Evolutionary conservation across 2,797 vertebrate species (phyloP).

Genomic region (Microtus obscurus): DNA sequence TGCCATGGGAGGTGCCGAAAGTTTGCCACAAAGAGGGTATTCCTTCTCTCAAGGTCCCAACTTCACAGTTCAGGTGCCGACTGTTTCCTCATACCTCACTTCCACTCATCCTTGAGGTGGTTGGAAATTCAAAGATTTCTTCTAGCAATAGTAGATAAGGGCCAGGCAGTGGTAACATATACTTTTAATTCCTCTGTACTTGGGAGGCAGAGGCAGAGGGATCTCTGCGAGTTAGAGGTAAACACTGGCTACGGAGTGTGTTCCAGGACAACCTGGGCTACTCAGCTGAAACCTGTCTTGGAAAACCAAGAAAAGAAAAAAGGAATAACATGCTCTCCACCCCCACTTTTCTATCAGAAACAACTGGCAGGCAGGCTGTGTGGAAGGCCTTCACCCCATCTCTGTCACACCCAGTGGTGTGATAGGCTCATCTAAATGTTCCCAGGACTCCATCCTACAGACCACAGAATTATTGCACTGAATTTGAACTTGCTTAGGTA

Average conservation of each 20-base stretch:
- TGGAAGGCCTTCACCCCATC: not conserved
- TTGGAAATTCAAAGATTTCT: not conserved
- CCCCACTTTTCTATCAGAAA: not conserved
- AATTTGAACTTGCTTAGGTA: not conserved
- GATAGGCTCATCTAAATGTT: not conserved
- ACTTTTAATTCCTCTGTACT: not conserved
- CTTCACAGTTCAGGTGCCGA: not conserved
- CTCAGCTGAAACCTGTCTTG: not conserved
- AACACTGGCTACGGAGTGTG: not conserved
- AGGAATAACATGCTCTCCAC: not conserved
- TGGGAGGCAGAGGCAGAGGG: not conserved
- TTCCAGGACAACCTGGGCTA: not conserved
- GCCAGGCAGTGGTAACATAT: not conserved
- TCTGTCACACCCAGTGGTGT: not conserved
- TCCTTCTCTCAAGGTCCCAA: not conserved
- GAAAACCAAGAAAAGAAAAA: not conserved
- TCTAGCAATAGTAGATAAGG: not conserved
- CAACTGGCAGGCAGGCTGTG: not conserved
- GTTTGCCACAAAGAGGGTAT: not conserved
- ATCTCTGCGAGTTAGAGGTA: not conserved
- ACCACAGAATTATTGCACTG: not conserved
- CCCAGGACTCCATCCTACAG: not conserved
- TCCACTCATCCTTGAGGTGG: not conserved
- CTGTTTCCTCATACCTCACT: not conserved
- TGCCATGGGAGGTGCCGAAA: not conserved